Percentiles rank a stretch among this genome's conserved stretches.
Evolutionary conservation across 1,140 invertebrate species (phyloP).

Genomic region (Phenacoccus solenopsis): DNA sequence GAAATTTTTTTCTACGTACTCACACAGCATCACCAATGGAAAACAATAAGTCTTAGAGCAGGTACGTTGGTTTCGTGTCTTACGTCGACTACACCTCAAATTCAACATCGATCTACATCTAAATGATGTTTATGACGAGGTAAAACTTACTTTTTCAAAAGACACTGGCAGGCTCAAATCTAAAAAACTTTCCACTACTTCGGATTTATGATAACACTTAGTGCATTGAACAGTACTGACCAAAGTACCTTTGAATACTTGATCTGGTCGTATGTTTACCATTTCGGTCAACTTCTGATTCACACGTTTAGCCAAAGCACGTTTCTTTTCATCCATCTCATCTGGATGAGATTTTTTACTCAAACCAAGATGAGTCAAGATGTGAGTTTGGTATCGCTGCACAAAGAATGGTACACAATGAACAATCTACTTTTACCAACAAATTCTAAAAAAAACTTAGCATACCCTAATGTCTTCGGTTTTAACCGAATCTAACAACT

Average conservation of each 20-base stretch:
- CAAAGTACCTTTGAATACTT: constrained; percentile 71
- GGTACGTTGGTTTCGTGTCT: too few species aligned
- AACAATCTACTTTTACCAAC: not conserved
- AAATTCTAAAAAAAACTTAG: not conserved
- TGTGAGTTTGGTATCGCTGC: constrained; percentile 60
- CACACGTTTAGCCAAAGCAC: constrained; percentile 50
- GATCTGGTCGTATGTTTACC: constrained; percentile 33
- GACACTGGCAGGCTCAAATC: constrained; percentile 85
- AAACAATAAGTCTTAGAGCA: too few species aligned
- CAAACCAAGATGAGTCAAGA: constrained; percentile 55
- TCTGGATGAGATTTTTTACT: constrained; percentile 50
- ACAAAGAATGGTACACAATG: constrained; percentile 29
- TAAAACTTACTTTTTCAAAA: constrained; percentile 41
- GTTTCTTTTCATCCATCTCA: constrained; percentile 56
- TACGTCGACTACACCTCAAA: too few species aligned
- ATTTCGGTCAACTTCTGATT: constrained; percentile 26
- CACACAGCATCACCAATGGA: too few species aligned
- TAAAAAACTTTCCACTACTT: constrained; percentile 80
- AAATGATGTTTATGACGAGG: too few species aligned
- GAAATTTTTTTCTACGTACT: too few species aligned
- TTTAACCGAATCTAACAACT: constrained; percentile 72
- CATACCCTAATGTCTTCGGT: constrained; percentile 41
- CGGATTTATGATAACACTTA: constrained; percentile 71
- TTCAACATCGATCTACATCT: too few species aligned
- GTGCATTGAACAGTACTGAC: constrained; percentile 82